Conservation (phyloP, 23 tunicate species). For the Corella eumyota region DNA sequence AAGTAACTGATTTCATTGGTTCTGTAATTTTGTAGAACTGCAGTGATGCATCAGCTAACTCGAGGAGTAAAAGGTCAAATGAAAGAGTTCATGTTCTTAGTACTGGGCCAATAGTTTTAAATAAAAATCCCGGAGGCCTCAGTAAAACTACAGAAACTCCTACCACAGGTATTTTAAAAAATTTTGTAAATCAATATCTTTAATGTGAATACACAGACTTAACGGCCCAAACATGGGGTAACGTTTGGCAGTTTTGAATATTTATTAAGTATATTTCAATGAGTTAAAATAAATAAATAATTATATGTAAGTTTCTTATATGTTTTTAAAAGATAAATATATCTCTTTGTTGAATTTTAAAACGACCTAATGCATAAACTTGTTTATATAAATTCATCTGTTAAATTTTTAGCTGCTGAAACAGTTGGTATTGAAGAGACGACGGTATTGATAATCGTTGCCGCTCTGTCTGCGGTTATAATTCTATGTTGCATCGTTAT, state of each 20-base stretch:
- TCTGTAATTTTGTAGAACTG: no score
- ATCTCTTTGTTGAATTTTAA: no score
- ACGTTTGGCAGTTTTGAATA: no score
- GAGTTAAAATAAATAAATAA: no score
- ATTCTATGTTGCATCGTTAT: conserved; percentile 14
- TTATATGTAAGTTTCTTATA: no score
- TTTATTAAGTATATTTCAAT: no score
- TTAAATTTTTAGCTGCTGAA: not conserved
- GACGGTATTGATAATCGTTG: conserved; percentile 29
- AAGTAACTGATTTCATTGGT: no score
- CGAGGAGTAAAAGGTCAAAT: not conserved
- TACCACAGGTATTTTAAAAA: not conserved
- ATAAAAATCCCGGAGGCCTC: not conserved
- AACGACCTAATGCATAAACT: no score
- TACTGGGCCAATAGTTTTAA: conserved; percentile 34
- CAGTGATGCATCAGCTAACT: not conserved
- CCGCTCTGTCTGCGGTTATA: conserved; percentile 17
- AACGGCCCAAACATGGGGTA: no score
- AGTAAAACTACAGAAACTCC: conserved; percentile 6
- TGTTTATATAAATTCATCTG: not conserved
- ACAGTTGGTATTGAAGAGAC: conserved; percentile 8
- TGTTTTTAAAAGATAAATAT: no score
- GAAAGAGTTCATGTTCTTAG: conserved; percentile 18
- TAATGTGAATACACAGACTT: no score
- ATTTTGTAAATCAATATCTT: not conserved